These are phyloP conservation scores for Crocidura indochinensis DNA, from an alignment of 2,797 vertebrate species.

Conservation along the genomic window DNA sequence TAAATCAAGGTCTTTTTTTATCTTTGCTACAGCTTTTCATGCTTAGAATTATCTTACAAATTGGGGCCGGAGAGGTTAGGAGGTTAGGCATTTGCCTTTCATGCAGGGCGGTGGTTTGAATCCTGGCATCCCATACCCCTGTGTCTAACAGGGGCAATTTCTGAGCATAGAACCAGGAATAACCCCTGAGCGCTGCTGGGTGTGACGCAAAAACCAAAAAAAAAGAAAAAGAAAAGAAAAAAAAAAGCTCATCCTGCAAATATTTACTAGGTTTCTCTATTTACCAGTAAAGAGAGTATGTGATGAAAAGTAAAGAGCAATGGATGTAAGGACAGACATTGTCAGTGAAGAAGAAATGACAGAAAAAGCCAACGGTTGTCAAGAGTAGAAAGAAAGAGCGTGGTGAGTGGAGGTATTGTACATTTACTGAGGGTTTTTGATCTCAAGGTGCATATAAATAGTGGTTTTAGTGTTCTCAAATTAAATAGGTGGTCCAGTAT, in stretches of 20 bases:
- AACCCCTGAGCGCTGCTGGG: too few relatives aligned
- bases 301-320: constrained; percentile 44
- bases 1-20: constrained; percentile 26
- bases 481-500: background rate
- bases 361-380: background rate
- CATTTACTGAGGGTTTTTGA: background rate
- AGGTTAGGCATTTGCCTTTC: too few relatives aligned
- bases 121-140: too few relatives aligned
- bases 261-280: constrained; percentile 40
- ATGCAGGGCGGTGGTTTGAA: too few relatives aligned
- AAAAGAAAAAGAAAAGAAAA: too few relatives aligned
- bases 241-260: constrained; percentile 56
- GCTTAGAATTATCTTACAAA: constrained; percentile 4
- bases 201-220: too few relatives aligned
- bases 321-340: constrained; percentile 6
- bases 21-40: constrained; percentile 6
- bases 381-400: background rate
- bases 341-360: constrained; percentile 11
- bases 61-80: too few relatives aligned
- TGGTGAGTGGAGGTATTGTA: background rate
- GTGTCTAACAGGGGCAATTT: too few relatives aligned
- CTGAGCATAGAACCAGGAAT: too few relatives aligned
- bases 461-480: background rate
- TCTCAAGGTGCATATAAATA: background rate
- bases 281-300: constrained; percentile 25